Evolutionary conservation across 1,140 invertebrate species (phyloP).

Genomic region (Drosophila kanapiae): DNA sequence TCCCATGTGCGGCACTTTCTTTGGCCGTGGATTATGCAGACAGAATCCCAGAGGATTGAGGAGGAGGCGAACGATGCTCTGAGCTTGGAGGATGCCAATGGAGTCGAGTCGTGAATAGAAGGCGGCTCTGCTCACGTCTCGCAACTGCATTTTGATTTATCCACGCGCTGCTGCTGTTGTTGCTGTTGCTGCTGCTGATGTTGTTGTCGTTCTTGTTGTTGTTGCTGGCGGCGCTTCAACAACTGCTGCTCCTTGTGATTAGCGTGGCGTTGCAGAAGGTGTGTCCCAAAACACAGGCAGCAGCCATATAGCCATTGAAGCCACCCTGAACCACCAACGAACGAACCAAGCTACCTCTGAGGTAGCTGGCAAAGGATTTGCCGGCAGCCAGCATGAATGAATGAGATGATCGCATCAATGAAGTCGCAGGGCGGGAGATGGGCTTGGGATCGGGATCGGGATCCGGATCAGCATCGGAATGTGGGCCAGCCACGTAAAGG

Average conservation of each 20-base stretch:
- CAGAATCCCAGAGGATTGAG: slow-evolving; percentile 25
- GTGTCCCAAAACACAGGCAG: slow-evolving; percentile 77
- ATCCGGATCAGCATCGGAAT: slow-evolving; percentile 28
- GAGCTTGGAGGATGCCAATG: slow-evolving; percentile 12
- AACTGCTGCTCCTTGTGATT: slow-evolving; percentile 66
- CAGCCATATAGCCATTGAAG: slow-evolving; percentile 26
- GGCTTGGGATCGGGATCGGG: slow-evolving; percentile 32
- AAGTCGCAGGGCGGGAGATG: slow-evolving; percentile 63
- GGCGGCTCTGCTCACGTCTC: slow-evolving; percentile 61
- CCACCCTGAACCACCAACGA: slow-evolving; percentile 5
- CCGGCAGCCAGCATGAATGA: slow-evolving; percentile 63
- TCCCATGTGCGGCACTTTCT: slow-evolving; percentile 73
- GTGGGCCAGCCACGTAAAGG: slow-evolving; percentile 67
- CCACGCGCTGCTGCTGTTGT: slow-evolving; percentile 70
- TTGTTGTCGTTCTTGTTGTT: slow-evolving; percentile 41
- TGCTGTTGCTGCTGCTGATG: slow-evolving; percentile 8
- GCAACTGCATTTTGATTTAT: slow-evolving; percentile 79
- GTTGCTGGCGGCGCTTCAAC: slow-evolving; percentile 48
- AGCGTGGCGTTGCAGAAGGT: slow-evolving; percentile 78
- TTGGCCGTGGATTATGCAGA: slow-evolving; percentile 75
- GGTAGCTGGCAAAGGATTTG: slow-evolving; percentile 56
- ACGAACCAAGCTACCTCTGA: slow-evolving; percentile 55
- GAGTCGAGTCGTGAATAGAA: slow-evolving; percentile 45
- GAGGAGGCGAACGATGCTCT: not conserved
- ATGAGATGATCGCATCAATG: slow-evolving; percentile 71